Conservation (phyloP, 2,888 invertebrate genomes). For the Harpalus rubripes region DNA sequence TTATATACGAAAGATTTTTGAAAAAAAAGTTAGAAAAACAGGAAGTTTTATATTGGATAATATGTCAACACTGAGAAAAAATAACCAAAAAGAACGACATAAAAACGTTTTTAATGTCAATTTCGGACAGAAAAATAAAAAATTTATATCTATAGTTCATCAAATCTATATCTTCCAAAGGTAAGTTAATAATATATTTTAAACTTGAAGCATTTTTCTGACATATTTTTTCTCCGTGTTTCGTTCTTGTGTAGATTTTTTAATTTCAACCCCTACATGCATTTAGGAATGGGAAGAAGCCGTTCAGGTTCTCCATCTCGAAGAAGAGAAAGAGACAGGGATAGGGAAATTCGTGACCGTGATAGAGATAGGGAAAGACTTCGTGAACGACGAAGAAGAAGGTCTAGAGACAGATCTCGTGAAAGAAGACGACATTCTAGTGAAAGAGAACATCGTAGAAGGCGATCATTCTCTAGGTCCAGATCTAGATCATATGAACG, state of each 20-base stretch:
- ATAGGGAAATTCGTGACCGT: conserved; percentile 77
- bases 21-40: conserved; percentile 63
- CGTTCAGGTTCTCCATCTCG: conserved; percentile 79
- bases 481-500: conserved; percentile 73
- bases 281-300: conserved; percentile 82
- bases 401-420: conserved; percentile 77
- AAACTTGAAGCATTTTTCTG: conserved; percentile 11
- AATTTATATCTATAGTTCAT: conserved; percentile 27
- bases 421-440: conserved; percentile 77
- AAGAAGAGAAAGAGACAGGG: conserved; percentile 79
- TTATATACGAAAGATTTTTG: conserved; percentile 34
- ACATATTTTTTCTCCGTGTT: conserved; percentile 19
- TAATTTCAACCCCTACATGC: conserved; percentile 68
- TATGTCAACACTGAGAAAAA: conserved; percentile 67
- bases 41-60: conserved; percentile 67
- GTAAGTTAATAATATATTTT: conserved; percentile 39
- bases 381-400: conserved; percentile 75
- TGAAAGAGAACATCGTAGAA: conserved; percentile 76
- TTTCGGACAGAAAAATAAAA: conserved; percentile 60
- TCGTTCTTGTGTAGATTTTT: conserved; percentile 50
- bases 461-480: conserved; percentile 76
- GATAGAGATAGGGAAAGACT: conserved; percentile 78
- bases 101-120: conserved; percentile 66
- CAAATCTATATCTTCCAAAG: conserved; percentile 20
- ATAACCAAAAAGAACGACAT: conserved; percentile 65